Evolutionary conservation across 2,888 invertebrate species (phyloP).

Genomic region (Lasioglossum pauxillum): DNA sequence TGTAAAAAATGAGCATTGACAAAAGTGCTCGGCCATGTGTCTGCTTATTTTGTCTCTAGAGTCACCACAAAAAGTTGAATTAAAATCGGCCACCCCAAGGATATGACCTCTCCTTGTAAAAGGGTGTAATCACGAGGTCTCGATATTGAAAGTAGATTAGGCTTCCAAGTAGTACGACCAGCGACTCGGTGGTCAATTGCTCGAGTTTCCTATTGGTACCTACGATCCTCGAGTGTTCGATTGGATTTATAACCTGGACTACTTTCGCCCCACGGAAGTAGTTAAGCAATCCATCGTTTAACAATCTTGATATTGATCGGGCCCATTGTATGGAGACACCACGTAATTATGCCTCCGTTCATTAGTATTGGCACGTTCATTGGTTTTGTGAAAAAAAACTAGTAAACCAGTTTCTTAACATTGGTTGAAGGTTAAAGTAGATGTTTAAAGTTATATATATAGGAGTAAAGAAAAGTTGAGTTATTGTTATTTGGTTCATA

Average conservation of each 20-base stretch:
- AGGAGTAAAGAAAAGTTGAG: background rate
- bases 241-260: background rate
- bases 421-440: background rate
- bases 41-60: too few relatives aligned
- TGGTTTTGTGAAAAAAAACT: background rate
- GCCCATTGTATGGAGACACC: background rate
- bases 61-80: too few relatives aligned
- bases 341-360: background rate
- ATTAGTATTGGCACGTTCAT: background rate
- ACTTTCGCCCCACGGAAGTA: constrained; percentile 4
- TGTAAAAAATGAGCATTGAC: too few relatives aligned
- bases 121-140: background rate
- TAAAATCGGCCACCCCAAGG: too few relatives aligned
- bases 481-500: too few relatives aligned
- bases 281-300: constrained; percentile 7
- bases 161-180: background rate
- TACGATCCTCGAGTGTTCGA: background rate
- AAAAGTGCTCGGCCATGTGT: too few relatives aligned
- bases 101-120: too few relatives aligned
- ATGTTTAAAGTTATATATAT: background rate
- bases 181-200: background rate
- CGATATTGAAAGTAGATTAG: background rate
- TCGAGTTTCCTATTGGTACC: background rate
- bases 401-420: background rate
- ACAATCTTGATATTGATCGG: constrained; percentile 7